Base-by-base conservation (phyloP, 2,113 vertebrate species). In the Pedetes capensis region DNA sequence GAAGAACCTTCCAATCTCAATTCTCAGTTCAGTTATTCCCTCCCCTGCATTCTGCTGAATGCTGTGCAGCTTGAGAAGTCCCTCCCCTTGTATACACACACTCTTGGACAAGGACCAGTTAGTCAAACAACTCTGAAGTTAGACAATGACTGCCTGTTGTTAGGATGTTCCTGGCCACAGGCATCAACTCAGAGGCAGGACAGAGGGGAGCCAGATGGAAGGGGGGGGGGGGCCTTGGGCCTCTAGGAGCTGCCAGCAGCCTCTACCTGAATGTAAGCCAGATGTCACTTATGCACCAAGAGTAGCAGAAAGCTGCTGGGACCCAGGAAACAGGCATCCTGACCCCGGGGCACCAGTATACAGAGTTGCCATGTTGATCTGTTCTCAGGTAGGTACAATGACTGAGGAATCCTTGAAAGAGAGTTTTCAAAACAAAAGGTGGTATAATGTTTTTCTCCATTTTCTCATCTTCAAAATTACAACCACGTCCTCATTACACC, bases 71-170 rank as follows among this genome's bases (percentile, higher is more conserved):
- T 32, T 59, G 27, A 72, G 44, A 61, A 29, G 23, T 47, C 10
- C 34, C 25, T 8, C 34, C 37, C 22, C 55, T 3, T 9, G 0
- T 29, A 6, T 20, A 23, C 37, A 57, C n/a, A 18, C 12, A 32
- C 37, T 83, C n/a, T n/a, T 57, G 79, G 79, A 64, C 79, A 79
- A 85, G 59, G 95, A 91, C 47, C 53, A 80, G 68, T 59, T 74
- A 53, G 85, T 57, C 61, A 84, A 89, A 66, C 79, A 66, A 29
- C 49, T 79, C 85, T 72, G 68, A 87, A 64, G 72, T 89, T 57
- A 92, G 81, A 91, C 69, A 76, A 55, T n/a, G 44, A 74, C 55
- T 83, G 34, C 32, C 93, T 84, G 17, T 94, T 87, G 71, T 89
- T 75, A 92, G 85, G 83, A 83, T 57, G 82, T 80, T 87, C 20